These are phyloP conservation scores for Scolopax bukidnonensis DNA, from an alignment of 2,797 vertebrate species.

Conservation along the genomic window DNA sequence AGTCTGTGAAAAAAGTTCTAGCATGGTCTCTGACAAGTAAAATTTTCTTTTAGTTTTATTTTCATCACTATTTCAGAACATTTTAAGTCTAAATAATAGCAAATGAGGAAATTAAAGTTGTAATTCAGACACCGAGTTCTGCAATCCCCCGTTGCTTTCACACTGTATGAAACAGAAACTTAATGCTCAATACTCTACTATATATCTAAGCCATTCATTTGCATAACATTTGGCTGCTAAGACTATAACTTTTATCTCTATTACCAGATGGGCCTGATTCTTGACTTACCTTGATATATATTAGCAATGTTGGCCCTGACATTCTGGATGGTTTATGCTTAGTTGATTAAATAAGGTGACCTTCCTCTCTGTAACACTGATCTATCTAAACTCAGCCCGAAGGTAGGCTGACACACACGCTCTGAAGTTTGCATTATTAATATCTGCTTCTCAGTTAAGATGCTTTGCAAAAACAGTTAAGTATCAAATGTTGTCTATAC, in stretches of 20 bases:
- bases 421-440: not conserved
- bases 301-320: not conserved
- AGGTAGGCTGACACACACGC: not conserved
- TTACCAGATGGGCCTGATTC: not conserved
- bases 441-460: not conserved
- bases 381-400: not conserved
- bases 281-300: not conserved
- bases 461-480: not conserved
- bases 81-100: not conserved
- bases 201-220: not conserved
- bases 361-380: not conserved
- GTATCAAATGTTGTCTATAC: not conserved
- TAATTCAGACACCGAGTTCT: not conserved
- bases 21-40: not conserved
- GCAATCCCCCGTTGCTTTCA: not conserved
- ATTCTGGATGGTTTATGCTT: not conserved
- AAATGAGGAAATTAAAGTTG: not conserved
- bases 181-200: not conserved
- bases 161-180: not conserved
- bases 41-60: not conserved
- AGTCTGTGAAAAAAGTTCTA: not conserved
- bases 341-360: not conserved
- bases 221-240: not conserved
- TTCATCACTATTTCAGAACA: not conserved
- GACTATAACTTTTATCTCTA: not conserved